phyloP scores from a whole-genome alignment of 2,888 invertebrate species.

The Chorisops tibialis region DNA sequence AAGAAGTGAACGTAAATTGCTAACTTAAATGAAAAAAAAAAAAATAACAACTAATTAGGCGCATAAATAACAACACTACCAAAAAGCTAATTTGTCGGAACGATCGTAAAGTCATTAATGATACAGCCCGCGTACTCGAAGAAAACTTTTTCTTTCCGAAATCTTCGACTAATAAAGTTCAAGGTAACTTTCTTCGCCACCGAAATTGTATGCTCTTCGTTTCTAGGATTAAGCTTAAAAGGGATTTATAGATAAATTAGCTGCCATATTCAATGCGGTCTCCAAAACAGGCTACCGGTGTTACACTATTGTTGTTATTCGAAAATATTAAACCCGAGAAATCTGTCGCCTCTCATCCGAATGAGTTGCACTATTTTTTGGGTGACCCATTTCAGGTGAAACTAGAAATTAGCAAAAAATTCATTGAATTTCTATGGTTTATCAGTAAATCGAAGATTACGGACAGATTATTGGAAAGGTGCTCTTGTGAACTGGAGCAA shows the following conservation, averaged over 20 bases:
- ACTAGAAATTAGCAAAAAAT: background rate
- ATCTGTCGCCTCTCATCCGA: background rate
- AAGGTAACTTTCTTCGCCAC: conserved; percentile 8
- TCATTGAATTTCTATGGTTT: conserved; percentile 1
- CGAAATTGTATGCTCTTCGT: background rate
- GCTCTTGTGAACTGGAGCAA: conserved; percentile 13
- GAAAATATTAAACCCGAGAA: background rate
- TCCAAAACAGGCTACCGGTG: conserved; percentile 1
- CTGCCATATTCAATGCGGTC: background rate
- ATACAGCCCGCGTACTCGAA: too few relatives aligned
- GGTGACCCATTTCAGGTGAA: conserved; percentile 13
- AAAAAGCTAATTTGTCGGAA: too few relatives aligned
- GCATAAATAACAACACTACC: too few relatives aligned
- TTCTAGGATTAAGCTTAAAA: conserved; percentile 2
- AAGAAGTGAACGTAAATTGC: too few relatives aligned
- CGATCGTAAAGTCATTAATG: too few relatives aligned
- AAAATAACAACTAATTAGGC: too few relatives aligned
- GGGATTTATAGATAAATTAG: conserved; percentile 1
- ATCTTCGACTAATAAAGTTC: too few relatives aligned
- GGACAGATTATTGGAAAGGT: background rate
- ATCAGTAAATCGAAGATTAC: background rate
- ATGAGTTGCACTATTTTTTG: conserved; percentile 1
- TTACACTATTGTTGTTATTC: background rate
- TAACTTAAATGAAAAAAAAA: too few relatives aligned
- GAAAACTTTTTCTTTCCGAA: too few relatives aligned